Base-by-base conservation (phyloP, 2,113 vertebrate species). In the Brachyhypopomus occidentalis region DNA sequence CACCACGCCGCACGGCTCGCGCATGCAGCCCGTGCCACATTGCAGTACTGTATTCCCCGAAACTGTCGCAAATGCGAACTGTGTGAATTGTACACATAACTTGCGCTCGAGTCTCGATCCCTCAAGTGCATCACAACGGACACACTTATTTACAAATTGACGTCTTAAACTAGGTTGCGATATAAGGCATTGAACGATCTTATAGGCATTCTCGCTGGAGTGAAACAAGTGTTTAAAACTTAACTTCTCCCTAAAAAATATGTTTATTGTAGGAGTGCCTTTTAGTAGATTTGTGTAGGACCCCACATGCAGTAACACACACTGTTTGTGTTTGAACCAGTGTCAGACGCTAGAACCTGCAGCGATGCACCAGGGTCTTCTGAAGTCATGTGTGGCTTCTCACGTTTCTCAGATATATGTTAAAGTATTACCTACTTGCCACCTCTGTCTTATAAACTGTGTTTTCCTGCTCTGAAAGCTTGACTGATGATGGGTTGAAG, bases 1-100 rank as follows among this genome's bases (percentile, higher is more conserved):
- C 87, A 80, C 72, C 84, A 66, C 85, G 74, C 86, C 86, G 83
- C 83, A 84, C 83, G 81, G 87, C 70, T 71, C 76, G 62, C 45
- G 45, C 45, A 14, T 52, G 8, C 9, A 52, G 45, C 45, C 9
- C 41, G 12, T 14, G 75, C 64, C 79, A 75, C 78, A 84, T 74
- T 87, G 87, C 85, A 83, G 87, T 66, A 83, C 59, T 25, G 64
- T 56, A 34, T 55, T 75, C 77, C 19, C 30, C 17, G 27, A 25
- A 66, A 60, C 62, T 64, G 27, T 52, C 66, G 23, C 67, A 63
- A 75, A 16, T 19, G 19, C 19, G 36, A 66, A 17, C 9, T 38
- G 62, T 30, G 3, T 36, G 30, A 27, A n/a, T 1, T 17, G 12
- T 56, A 34, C 48, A 25, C 69, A 30, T 45, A 7, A 72, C 11